Evolutionary conservation across 2,888 invertebrate genomes (phyloP).

Genomic region (Nemoura dubitans): DNA sequence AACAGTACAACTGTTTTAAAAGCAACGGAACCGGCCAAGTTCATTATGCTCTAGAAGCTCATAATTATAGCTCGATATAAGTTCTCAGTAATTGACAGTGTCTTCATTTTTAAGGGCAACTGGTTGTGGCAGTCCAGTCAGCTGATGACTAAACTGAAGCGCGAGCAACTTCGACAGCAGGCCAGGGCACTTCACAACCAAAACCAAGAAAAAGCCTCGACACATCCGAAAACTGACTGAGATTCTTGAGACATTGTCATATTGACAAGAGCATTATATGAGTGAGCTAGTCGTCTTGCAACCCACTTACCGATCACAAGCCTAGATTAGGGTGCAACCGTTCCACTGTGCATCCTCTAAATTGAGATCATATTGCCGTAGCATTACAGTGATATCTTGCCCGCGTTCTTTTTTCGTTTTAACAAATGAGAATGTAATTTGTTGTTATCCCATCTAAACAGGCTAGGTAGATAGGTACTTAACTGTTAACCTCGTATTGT

Average conservation of each 20-base stretch:
- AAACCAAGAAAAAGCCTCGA: slow-evolving; percentile 22
- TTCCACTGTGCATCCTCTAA: neutral
- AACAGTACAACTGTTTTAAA: too few species aligned
- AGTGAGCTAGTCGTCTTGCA: slow-evolving; percentile 31
- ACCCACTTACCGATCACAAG: neutral
- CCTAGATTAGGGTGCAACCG: neutral
- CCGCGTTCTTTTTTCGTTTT: neutral
- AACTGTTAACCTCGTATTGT: neutral
- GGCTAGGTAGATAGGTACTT: neutral
- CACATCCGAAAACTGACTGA: slow-evolving; percentile 24
- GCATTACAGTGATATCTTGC: neutral
- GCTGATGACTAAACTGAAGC: slow-evolving; percentile 85
- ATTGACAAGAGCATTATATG: slow-evolving; percentile 34
- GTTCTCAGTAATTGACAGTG: neutral
- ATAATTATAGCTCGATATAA: neutral
- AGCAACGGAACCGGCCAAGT: too few species aligned
- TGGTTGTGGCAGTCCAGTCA: slow-evolving; percentile 91
- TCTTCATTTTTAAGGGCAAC: slow-evolving; percentile 71
- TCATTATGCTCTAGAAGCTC: too few species aligned
- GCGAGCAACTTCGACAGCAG: slow-evolving; percentile 79
- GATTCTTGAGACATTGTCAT: neutral
- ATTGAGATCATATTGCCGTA: neutral
- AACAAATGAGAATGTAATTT: neutral
- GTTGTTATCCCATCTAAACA: neutral
- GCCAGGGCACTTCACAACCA: slow-evolving; percentile 51